Percentiles rank a stretch among this genome's conserved stretches.
Evolutionary conservation across 2,888 invertebrate species (phyloP).

Genomic region (Nematopogon swammerdamellus): DNA sequence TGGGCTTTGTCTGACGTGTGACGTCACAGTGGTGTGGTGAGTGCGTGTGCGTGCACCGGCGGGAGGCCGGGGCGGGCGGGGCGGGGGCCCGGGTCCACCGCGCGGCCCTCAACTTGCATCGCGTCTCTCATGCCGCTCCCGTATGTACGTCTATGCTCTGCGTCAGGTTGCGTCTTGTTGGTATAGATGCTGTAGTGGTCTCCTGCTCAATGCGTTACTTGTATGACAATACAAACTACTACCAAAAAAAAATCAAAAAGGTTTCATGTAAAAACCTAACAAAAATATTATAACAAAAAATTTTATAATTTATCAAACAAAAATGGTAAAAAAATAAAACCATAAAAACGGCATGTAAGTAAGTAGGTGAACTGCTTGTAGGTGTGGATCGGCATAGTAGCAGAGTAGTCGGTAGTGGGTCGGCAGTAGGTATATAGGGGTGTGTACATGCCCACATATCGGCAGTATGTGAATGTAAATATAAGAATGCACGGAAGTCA

Average conservation of each 20-base stretch:
- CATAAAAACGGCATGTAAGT: background rate
- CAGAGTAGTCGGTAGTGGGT: background rate
- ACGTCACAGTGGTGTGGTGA: background rate
- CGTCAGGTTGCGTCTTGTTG: too few species aligned
- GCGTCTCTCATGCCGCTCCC: background rate
- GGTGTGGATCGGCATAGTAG: background rate
- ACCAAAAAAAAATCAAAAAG: background rate
- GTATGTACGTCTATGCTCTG: too few species aligned
- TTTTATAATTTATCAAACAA: background rate
- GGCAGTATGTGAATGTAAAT: constrained; percentile 52
- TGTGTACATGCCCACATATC: constrained; percentile 45
- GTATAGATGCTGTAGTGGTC: background rate
- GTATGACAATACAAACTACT: background rate
- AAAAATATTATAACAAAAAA: background rate
- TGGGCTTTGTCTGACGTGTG: background rate
- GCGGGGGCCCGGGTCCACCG: background rate
- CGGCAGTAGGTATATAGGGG: constrained; percentile 38
- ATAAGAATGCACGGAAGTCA: constrained; percentile 53
- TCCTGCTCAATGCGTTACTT: background rate
- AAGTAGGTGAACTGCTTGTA: background rate
- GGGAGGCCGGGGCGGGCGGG: too few species aligned
- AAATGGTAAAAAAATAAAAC: background rate
- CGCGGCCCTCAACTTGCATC: background rate
- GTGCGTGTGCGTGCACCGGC: background rate
- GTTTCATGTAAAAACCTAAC: background rate